These are phyloP conservation scores for Trileptium ribeirensis DNA, from an alignment of 2,888 invertebrate genomes.

Conservation along the genomic window DNA sequence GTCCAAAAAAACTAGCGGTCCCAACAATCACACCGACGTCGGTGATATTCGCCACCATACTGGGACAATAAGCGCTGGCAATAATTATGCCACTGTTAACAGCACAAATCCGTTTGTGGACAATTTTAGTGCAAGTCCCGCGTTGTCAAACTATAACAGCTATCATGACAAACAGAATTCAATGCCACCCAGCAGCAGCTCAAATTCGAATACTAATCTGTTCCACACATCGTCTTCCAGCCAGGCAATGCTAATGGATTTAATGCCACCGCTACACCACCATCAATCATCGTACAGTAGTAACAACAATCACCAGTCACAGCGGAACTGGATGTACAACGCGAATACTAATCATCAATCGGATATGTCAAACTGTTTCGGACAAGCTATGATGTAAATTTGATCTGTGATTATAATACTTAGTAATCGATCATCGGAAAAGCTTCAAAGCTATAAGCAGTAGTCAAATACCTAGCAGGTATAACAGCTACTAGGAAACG, in stretches of 20 bases:
- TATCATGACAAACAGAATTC: neutral
- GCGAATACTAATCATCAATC: no score
- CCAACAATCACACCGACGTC: neutral
- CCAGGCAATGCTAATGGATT: neutral
- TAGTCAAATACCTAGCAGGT: no score
- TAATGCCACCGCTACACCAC: neutral
- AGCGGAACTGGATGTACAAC: constrained; percentile 59
- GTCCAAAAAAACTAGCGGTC: neutral
- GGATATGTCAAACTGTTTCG: no score
- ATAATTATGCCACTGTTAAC: neutral
- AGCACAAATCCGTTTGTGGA: neutral
- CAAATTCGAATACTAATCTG: neutral
- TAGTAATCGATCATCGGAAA: no score
- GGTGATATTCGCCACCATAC: neutral
- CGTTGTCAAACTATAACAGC: neutral
- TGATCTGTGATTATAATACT: no score
- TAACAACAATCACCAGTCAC: constrained; percentile 71
- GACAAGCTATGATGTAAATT: no score
- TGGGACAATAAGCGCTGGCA: neutral
- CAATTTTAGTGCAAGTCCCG: neutral
- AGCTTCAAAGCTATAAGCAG: no score
- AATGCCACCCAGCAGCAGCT: neutral
- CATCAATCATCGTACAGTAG: constrained; percentile 54
- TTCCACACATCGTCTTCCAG: neutral
- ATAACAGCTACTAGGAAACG: no score